phyloP scores from a whole-genome alignment of 2,888 invertebrate genomes.

The Thecophora atra region DNA sequence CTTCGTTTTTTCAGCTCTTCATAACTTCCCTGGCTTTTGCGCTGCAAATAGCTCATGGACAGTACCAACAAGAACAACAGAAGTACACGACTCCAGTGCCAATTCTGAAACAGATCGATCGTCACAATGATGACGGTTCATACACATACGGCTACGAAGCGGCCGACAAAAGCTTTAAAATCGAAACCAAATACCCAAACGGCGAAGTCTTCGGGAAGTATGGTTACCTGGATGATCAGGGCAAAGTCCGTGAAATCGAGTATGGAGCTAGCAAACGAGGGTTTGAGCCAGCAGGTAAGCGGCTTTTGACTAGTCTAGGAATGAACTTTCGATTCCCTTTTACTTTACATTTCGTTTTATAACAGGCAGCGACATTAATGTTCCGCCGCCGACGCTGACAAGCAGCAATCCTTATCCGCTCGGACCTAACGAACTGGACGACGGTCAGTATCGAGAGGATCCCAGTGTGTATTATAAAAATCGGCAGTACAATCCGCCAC shows the following conservation, averaged over 20 bases:
- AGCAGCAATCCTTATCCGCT: conserved; percentile 68
- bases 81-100: conserved; percentile 80
- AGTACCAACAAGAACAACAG: conserved; percentile 58
- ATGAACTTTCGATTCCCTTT: too few species aligned
- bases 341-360: neutral
- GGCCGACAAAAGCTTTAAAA: conserved; percentile 87
- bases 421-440: conserved; percentile 75
- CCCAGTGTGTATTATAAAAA: conserved; percentile 81
- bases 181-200: conserved; percentile 84
- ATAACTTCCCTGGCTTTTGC: conserved; percentile 44
- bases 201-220: conserved; percentile 90
- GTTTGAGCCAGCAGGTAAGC: conserved; percentile 80
- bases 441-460: conserved; percentile 87
- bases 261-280: conserved; percentile 86
- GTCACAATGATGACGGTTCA: conserved; percentile 87
- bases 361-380: conserved; percentile 75
- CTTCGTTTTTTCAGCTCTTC: conserved; percentile 40
- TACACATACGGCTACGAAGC: conserved; percentile 90
- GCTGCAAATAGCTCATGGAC: conserved; percentile 51
- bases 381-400: conserved; percentile 80
- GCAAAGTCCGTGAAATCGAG: conserved; percentile 80
- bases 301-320: neutral
- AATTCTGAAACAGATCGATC: conserved; percentile 84
- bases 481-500: conserved; percentile 69
- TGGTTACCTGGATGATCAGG: conserved; percentile 85